Evolutionary conservation across 2,113 vertebrate genomes (phyloP), one percentile per base, ranked within the genome.

Genomic region (Oryzias javanicus): DNA sequence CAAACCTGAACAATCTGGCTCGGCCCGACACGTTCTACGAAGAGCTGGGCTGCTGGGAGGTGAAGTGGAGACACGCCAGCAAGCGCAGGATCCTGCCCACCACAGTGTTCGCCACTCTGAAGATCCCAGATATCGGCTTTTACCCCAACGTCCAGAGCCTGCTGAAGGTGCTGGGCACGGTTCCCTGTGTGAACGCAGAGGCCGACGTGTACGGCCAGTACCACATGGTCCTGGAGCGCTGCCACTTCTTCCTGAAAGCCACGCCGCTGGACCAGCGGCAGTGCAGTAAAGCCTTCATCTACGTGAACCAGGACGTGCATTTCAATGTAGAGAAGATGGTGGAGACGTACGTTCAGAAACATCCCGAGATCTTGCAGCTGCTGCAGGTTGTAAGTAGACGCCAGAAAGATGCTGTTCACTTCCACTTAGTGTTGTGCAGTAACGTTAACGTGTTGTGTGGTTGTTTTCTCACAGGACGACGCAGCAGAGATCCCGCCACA

Each of bases 71-170:
- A 27, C 91, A 93, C 3, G 91, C 91, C 0, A 93, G 91, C 82
- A 93, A 93, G 67, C 87, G 90, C n/a, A 76, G 91, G 45, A 93
- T 93, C 68, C 78, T 93, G 2, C 91, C 91, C 0, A 93, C 91
- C 27, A 92, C 89, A 0, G 91, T 92, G 14, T 92, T 92, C 16
- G 91, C 90, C 1, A 92, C 91, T 0, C 87, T 93, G 45, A 93
- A 92, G 75, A 93, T 93, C 49, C 91, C 90, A 0, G 91, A 93
- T 59, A 93, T 93, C 1, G 91, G 84, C 1, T 93, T 93, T 76
- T 93, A 93, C 63, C 91, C 91, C 1, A 93, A 93, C 4, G 89
- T 93, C 35, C 91, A 93, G 70, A 93, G 91, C 62, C 80, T 93
- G 81, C 77, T 93, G 68, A 86, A 90, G 57, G 91, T 93, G 15